Evolutionary conservation across 2,888 invertebrate species (phyloP).

Genomic region (Drosophila subsilvestris): DNA sequence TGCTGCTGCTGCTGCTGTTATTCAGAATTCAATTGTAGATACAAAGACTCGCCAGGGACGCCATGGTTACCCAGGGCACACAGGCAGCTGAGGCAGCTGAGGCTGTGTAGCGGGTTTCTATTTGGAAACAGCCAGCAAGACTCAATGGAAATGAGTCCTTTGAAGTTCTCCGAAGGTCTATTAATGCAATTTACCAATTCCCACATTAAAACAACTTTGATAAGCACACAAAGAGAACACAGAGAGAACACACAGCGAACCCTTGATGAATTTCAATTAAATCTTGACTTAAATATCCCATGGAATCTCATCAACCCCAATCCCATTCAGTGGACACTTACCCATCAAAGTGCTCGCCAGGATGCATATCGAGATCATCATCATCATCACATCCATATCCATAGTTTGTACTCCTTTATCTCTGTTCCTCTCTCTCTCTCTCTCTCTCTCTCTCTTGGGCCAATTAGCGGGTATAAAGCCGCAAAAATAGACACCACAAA

Average conservation of each 20-base stretch:
- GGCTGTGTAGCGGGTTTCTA: too few relatives aligned
- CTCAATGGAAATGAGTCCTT: slow-evolving; percentile 23
- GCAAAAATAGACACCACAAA: slow-evolving; percentile 42
- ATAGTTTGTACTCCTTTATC: slow-evolving; percentile 32
- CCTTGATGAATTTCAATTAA: slow-evolving; percentile 7
- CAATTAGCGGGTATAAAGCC: too few relatives aligned
- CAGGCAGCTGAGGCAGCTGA: not conserved
- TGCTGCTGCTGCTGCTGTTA: slow-evolving; percentile 65
- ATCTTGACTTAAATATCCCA: not conserved
- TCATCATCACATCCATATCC: slow-evolving; percentile 44
- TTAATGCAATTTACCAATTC: slow-evolving; percentile 9
- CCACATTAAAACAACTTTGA: slow-evolving; percentile 31
- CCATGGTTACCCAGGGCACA: not conserved
- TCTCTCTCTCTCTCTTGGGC: slow-evolving; percentile 35
- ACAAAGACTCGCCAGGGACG: slow-evolving; percentile 43
- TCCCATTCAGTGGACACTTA: slow-evolving; percentile 51
- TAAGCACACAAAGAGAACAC: not conserved
- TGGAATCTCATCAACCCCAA: slow-evolving; percentile 6
- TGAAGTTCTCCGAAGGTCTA: slow-evolving; percentile 15
- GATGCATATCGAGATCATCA: slow-evolving; percentile 28
- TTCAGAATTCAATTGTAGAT: slow-evolving; percentile 60
- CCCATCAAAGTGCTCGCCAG: slow-evolving; percentile 47
- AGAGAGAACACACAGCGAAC: slow-evolving; percentile 1
- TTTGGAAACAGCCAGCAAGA: slow-evolving; percentile 1
- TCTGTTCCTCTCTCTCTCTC: slow-evolving; percentile 21